phyloP scores from a whole-genome alignment of 2,797 vertebrate species.

The Ctenopoma multispine region DNA sequence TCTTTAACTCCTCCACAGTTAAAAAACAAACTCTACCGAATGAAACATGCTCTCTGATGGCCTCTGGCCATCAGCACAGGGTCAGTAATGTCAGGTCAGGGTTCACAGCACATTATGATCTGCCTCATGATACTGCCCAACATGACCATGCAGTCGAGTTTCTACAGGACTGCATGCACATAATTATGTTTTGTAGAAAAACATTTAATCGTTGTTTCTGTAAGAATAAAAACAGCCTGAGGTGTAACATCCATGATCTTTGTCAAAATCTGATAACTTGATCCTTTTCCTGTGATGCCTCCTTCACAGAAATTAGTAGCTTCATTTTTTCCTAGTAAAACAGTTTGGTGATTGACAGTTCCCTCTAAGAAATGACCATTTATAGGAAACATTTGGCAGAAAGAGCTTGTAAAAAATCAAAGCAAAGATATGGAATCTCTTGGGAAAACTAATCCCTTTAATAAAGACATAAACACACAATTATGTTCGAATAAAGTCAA shows the following conservation, averaged over 20 bases:
- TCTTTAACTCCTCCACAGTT: conserved; percentile 56
- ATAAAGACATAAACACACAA: conserved; percentile 9
- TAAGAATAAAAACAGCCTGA: conserved; percentile 4
- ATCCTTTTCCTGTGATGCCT: conserved; percentile 16
- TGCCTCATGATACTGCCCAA: conserved; percentile 59
- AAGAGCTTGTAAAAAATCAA: conserved; percentile 8
- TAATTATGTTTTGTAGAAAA: neutral
- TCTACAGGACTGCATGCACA: neutral
- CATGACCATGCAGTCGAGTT: neutral
- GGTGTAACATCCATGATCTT: neutral
- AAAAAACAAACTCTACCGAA: conserved; percentile 65
- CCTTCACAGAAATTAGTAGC: neutral
- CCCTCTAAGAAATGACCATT: conserved; percentile 45
- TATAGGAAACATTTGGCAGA: conserved; percentile 42
- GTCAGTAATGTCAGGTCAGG: conserved; percentile 59
- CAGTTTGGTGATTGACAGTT: conserved; percentile 25
- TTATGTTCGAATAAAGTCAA: conserved; percentile 26
- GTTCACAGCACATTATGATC: conserved; percentile 42
- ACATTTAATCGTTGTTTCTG: neutral
- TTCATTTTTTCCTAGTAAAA: conserved; percentile 8
- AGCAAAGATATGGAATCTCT: conserved; percentile 5
- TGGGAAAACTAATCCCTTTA: conserved; percentile 14
- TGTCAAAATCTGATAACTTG: neutral
- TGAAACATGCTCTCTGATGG: conserved; percentile 64
- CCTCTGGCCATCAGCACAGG: conserved; percentile 59